Conservation (phyloP, 2,888 invertebrate species). For the Vesta saturnalis region DNA sequence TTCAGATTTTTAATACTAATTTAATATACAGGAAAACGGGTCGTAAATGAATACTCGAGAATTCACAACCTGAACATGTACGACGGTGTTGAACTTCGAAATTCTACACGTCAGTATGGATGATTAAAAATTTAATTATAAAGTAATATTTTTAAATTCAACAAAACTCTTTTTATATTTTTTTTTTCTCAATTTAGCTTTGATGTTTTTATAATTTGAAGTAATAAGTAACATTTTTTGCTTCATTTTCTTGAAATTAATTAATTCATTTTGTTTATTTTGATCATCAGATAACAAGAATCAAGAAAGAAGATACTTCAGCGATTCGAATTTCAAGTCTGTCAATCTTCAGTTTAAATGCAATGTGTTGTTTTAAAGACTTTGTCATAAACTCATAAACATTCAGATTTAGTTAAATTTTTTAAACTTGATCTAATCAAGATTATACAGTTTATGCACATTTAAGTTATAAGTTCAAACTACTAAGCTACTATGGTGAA, state of each 20-base stretch:
- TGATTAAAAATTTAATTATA: slow-evolving; percentile 69
- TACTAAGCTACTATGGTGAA: not conserved
- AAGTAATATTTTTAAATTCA: not conserved
- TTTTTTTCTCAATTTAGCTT: slow-evolving; percentile 11
- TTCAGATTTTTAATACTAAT: slow-evolving; percentile 14
- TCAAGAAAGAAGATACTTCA: slow-evolving; percentile 58
- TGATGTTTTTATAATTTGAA: not conserved
- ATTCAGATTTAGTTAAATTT: not conserved
- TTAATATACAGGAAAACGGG: slow-evolving; percentile 70
- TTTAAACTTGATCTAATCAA: not conserved
- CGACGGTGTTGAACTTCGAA: slow-evolving; percentile 78
- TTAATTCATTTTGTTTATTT: slow-evolving; percentile 50
- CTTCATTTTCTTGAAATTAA: slow-evolving; percentile 23
- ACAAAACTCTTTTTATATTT: slow-evolving; percentile 1
- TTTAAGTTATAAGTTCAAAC: not conserved
- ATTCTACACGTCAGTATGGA: slow-evolving; percentile 83
- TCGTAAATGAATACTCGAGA: slow-evolving; percentile 79
- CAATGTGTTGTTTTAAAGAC: slow-evolving; percentile 33
- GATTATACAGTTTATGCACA: slow-evolving; percentile 9
- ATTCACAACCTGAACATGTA: slow-evolving; percentile 80
- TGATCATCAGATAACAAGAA: slow-evolving; percentile 57
- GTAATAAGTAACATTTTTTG: slow-evolving; percentile 21
- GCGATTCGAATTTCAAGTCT: slow-evolving; percentile 58
- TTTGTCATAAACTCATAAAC: not conserved
- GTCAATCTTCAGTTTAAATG: slow-evolving; percentile 58